Conservation (phyloP, 2,888 invertebrate species). For the Neocrepidodera transversa region DNA sequence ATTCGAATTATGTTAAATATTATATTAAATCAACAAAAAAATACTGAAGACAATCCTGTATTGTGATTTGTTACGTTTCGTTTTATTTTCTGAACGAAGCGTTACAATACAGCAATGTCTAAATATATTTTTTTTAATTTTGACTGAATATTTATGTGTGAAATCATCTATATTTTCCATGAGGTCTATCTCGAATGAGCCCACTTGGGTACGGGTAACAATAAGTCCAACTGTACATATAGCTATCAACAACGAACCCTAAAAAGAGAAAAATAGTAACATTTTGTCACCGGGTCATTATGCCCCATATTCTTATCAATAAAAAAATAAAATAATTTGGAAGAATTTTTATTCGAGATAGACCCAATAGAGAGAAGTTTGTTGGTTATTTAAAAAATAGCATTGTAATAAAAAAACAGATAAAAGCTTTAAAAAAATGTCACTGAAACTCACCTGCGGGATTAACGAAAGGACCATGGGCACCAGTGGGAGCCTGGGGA, state of each 20-base stretch:
- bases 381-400: too few relatives aligned
- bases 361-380: too few relatives aligned
- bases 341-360: not conserved
- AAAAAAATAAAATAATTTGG: not conserved
- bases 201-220: not conserved
- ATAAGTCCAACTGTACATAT: conserved; percentile 9
- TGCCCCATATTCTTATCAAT: not conserved
- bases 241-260: not conserved
- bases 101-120: not conserved
- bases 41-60: not conserved
- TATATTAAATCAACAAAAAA: too few relatives aligned
- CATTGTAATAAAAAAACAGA: too few relatives aligned
- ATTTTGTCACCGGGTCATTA: not conserved
- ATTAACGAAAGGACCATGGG: conserved; percentile 40
- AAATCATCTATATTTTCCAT: conserved; percentile 3
- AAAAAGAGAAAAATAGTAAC: conserved; percentile 2
- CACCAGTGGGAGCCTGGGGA: conserved; percentile 47
- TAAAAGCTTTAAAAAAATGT: too few relatives aligned
- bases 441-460: conserved; percentile 10
- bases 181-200: conserved; percentile 4
- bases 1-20: too few relatives aligned
- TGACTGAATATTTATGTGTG: too few relatives aligned
- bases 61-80: not conserved
- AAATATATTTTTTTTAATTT: too few relatives aligned
- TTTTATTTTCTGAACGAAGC: not conserved